Percentiles rank a stretch among this genome's conserved stretches.
Conservation (phyloP, 2,113 vertebrate species). For the Brachyhypopomus occidentalis region DNA sequence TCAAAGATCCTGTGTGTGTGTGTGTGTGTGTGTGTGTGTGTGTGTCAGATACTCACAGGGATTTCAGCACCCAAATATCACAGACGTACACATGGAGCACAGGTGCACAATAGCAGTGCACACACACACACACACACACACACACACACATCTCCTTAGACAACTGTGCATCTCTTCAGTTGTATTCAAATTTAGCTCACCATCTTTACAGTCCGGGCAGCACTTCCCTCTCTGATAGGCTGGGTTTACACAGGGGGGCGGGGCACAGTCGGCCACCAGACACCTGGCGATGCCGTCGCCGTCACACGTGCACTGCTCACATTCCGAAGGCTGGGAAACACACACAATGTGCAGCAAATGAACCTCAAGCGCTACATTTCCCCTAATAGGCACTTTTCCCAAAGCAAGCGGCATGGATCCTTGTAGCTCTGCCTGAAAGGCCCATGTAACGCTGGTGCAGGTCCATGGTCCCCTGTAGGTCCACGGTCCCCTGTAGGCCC, state of each 20-base stretch:
- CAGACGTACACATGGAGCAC: background rate
- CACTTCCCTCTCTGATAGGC: constrained; percentile 78
- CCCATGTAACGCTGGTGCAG: no score
- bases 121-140: no score
- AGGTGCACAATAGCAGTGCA: background rate
- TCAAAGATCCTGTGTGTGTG: background rate
- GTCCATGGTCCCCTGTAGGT: no score
- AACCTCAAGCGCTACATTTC: no score
- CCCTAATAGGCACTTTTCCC: no score
- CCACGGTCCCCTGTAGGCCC: no score
- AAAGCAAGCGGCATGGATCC: no score
- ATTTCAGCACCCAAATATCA: constrained; percentile 2
- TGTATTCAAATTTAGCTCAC: constrained; percentile 60
- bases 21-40: no score
- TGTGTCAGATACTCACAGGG: constrained; percentile 11
- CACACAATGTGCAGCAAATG: background rate
- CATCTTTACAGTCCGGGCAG: constrained; percentile 80
- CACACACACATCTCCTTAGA: no score
- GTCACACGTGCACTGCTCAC: constrained; percentile 82
- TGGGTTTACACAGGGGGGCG: constrained; percentile 80
- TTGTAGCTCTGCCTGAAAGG: no score
- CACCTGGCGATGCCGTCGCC: constrained; percentile 80
- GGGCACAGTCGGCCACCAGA: constrained; percentile 81
- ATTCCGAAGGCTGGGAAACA: constrained; percentile 77
- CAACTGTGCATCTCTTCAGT: background rate